These are phyloP conservation scores for Timema cristinae DNA, from an alignment of 2,888 invertebrate genomes.

Conservation along the genomic window DNA sequence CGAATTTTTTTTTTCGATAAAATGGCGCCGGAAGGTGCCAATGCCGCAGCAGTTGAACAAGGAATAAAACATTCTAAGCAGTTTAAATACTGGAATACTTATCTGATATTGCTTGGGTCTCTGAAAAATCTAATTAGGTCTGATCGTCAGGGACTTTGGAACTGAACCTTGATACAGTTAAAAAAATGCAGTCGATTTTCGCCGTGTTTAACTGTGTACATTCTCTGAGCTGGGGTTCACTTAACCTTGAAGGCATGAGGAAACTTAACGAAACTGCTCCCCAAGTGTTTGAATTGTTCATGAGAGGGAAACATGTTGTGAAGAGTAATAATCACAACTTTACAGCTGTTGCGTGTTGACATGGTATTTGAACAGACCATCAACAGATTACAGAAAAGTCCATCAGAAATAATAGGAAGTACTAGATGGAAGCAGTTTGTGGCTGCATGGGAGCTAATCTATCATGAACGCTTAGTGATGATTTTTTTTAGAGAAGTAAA, in stretches of 20 bases:
- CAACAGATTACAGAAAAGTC: conserved; percentile 8
- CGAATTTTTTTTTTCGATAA: background rate
- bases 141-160: conserved; percentile 7
- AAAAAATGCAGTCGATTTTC: background rate
- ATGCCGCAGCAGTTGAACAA: no score
- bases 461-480: conserved; percentile 10
- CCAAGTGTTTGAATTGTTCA: conserved; percentile 11
- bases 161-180: background rate
- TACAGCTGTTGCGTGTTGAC: conserved; percentile 1
- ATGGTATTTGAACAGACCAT: conserved; percentile 8
- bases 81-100: conserved; percentile 11
- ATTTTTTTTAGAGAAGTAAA: background rate
- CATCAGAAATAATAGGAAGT: conserved; percentile 7
- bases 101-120: conserved; percentile 1
- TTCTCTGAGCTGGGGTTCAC: background rate
- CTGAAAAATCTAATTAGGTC: conserved; percentile 10
- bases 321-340: background rate
- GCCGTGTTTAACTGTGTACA: background rate
- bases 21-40: no score
- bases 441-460: conserved; percentile 3
- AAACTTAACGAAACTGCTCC: no score
- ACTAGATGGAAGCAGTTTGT: background rate
- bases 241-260: no score
- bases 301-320: background rate
- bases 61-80: background rate